Conservation (phyloP, 2,113 vertebrate genomes). For the Phaetusa simplex region DNA sequence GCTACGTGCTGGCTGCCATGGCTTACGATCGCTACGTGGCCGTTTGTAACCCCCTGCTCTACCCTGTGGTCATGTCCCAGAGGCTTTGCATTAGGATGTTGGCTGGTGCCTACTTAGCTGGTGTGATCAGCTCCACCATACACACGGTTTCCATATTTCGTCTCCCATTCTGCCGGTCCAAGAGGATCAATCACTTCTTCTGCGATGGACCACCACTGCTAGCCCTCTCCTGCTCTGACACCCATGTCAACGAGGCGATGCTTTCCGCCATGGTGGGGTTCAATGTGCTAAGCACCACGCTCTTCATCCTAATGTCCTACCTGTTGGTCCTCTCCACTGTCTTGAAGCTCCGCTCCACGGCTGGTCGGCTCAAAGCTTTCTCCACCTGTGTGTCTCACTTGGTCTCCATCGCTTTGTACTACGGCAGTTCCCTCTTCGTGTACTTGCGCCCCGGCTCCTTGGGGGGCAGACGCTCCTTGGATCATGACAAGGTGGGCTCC, state of each 20-base stretch:
- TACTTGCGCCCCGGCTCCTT: not conserved
- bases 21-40: conserved; percentile 31
- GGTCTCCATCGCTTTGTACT: not conserved
- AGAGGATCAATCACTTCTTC: conserved; percentile 13
- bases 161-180: not conserved
- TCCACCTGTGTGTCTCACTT: conserved; percentile 30
- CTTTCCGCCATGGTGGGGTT: not conserved
- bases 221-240: conserved; percentile 19
- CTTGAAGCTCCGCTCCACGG: not conserved
- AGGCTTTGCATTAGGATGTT: not conserved
- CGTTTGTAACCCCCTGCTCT: conserved; percentile 31
- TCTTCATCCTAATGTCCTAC: conserved; percentile 3
- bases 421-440: not conserved
- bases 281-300: not conserved
- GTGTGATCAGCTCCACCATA: not conserved
- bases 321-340: not conserved
- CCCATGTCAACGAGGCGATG: not conserved
- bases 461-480: not conserved
- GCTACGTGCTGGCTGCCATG: conserved; percentile 51
- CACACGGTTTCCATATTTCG: not conserved
- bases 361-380: not conserved
- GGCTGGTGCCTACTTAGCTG: not conserved
- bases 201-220: not conserved
- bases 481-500: not conserved
- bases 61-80: conserved; percentile 21